Conservation (phyloP, 2,797 vertebrate species). For the Neosalanx taihuensis region DNA sequence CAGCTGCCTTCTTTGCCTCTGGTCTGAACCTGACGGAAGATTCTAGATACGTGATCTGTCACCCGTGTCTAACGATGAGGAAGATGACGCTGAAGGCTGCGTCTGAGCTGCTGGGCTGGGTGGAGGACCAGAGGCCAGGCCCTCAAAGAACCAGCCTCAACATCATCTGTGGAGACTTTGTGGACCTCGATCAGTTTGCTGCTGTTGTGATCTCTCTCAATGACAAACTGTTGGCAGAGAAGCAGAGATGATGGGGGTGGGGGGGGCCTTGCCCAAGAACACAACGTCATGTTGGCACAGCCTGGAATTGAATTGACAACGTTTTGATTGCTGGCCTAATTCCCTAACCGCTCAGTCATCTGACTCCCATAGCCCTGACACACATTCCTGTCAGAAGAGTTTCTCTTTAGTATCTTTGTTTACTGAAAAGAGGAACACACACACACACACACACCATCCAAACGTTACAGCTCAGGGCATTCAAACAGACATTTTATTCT, state of each 20-base stretch:
- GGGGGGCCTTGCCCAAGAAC: neutral
- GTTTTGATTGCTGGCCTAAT: too few species aligned
- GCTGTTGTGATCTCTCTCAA: conserved; percentile 68
- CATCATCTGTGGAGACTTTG: conserved; percentile 73
- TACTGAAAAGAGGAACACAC: too few species aligned
- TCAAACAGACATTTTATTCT: too few species aligned
- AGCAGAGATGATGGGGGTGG: neutral
- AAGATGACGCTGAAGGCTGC: conserved; percentile 59
- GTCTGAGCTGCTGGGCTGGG: conserved; percentile 62
- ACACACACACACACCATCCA: too few species aligned
- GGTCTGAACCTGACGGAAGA: conserved; percentile 76
- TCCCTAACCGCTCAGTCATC: too few species aligned
- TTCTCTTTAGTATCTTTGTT: too few species aligned
- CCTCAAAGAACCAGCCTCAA: conserved; percentile 48
- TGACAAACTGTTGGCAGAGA: conserved; percentile 36
- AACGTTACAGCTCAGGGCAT: too few species aligned
- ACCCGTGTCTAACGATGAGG: conserved; percentile 64
- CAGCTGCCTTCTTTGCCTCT: conserved; percentile 66
- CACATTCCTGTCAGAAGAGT: too few species aligned
- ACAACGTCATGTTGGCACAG: too few species aligned
- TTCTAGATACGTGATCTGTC: conserved; percentile 54
- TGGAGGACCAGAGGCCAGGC: conserved; percentile 58
- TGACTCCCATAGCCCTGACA: too few species aligned
- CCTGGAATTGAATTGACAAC: too few species aligned
- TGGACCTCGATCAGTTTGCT: conserved; percentile 58